Evolutionary conservation across 2,797 vertebrate species (phyloP), one percentile per base, ranked within the genome.

Genomic region (Aulostomus chinensis): DNA sequence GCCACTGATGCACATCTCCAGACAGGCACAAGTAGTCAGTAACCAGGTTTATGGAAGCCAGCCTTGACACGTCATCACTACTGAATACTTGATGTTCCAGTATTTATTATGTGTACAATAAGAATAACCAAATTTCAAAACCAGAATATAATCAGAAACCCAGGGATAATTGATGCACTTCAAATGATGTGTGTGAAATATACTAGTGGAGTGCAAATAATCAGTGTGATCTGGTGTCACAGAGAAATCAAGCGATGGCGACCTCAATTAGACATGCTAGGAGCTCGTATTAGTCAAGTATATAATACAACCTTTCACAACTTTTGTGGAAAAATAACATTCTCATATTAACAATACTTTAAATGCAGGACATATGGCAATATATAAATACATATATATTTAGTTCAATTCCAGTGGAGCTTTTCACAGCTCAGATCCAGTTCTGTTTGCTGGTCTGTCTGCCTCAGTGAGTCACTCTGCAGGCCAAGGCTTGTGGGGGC

Each of bases 381-480:
- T 60, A 74, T 74, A 84, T 83, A 86, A 82, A 86, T 86, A 89
- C 29, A 71, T 68, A 55, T 72, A 65, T 75, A 54, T 83, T 81
- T 60, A 75, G 58, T 55, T 65, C 43, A 81, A 80, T 89, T 91
- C 87, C 88, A 89, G 85, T 89, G 81, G 79, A 84, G 77, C 73
- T 63, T 73, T 54, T 81, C 41, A 53, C 50, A 75, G 73, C 79
- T 70, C 73, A 68, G 65, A 81, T 87, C 85, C 83, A 86, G 83
- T 85, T 84, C 28, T 54, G 14, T 56, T 50, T 62, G 31, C 16
- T 64, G 38, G 3, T 60, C 52, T 41, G 21, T 58, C 33, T 0
- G 5, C 47, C 9, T 35, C 13, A 12, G 13, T 28, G 25, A 47
- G 10, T 88, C 59, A 88, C 61, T 90, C 88, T 47, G 80, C 56